Conservation (phyloP, 2,888 invertebrate genomes). For the Uropetala carovei region DNA sequence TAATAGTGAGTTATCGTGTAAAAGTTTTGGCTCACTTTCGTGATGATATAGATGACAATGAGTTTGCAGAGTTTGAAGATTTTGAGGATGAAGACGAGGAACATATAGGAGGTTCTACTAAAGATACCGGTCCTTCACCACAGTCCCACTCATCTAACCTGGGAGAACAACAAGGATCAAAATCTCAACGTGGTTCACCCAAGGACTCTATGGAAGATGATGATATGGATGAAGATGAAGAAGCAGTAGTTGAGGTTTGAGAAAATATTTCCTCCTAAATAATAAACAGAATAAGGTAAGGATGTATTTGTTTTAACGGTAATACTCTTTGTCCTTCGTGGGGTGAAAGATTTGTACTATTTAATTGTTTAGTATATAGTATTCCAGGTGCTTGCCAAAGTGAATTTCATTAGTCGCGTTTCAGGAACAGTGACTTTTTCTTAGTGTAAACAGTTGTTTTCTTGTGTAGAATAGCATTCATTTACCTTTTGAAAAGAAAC, state of each 20-base stretch:
- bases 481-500: no score
- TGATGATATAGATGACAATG: conserved; percentile 83
- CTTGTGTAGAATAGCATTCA: no score
- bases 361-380: no score
- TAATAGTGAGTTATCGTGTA: not conserved
- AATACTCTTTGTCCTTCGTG: no score
- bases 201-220: conserved; percentile 71
- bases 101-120: conserved; percentile 70
- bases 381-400: no score
- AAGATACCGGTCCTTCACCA: conserved; percentile 67
- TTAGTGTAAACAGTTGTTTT: no score
- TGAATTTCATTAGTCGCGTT: no score
- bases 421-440: no score
- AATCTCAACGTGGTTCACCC: conserved; percentile 69
- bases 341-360: no score
- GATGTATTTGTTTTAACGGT: no score
- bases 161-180: conserved; percentile 71
- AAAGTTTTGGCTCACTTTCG: not conserved
- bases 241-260: conserved; percentile 80
- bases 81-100: conserved; percentile 84
- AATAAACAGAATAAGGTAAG: no score
- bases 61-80: conserved; percentile 96
- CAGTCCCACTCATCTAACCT: conserved; percentile 61
- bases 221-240: conserved; percentile 78
- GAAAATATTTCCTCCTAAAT: not conserved